A percentile compares a stretch with the other conserved stretches of the same genome.
These are phyloP conservation scores for Poeciliopsis presidionis DNA, from an alignment of 2,797 vertebrate genomes.

Conservation along the genomic window DNA sequence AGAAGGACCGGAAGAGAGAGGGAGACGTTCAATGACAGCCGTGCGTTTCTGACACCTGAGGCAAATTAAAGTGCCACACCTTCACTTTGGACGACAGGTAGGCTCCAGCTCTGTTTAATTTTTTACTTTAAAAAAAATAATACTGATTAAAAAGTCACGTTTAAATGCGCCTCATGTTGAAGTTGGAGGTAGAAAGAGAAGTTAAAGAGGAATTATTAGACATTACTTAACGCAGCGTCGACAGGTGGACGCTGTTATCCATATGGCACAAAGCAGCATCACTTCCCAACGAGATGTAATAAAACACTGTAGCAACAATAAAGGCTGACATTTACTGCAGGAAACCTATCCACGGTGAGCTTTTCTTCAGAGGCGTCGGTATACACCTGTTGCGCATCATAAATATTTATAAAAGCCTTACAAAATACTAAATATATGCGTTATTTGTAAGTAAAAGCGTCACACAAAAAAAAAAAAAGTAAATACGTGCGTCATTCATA, in stretches of 20 bases:
- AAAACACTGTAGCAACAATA: too few relatives aligned
- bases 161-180: background rate
- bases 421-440: background rate
- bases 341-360: background rate
- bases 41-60: constrained; percentile 73
- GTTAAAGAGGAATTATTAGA: background rate
- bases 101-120: constrained; percentile 12
- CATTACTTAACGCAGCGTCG: background rate
- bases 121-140: background rate
- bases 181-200: background rate
- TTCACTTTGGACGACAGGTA: constrained; percentile 80
- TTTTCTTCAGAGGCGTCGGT: background rate
- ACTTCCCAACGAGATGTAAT: background rate
- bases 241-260: constrained; percentile 20
- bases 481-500: background rate
- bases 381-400: constrained; percentile 38
- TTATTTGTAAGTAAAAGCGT: background rate
- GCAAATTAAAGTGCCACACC: constrained; percentile 78
- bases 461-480: background rate
- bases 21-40: constrained; percentile 67
- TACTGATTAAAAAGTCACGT: background rate
- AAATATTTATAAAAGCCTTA: background rate
- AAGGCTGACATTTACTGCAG: background rate
- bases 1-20: constrained; percentile 35
- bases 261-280: constrained; percentile 42